These are phyloP conservation scores for Platyura marginata DNA, from an alignment of 1,140 invertebrate species.

Conservation along the genomic window DNA sequence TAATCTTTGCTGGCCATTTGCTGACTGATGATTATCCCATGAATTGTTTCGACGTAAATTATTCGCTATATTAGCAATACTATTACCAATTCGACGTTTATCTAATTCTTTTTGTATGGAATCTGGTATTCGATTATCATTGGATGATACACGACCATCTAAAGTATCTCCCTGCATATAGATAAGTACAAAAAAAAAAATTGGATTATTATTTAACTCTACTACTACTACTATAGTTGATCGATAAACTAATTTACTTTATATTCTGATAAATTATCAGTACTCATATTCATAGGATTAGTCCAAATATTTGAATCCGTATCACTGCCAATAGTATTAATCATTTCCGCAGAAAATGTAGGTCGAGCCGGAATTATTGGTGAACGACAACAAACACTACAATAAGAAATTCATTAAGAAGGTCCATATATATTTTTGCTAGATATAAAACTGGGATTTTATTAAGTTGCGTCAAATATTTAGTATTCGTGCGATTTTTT, in stretches of 20 bases:
- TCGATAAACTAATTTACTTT: neutral
- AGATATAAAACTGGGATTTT: neutral
- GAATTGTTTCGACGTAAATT: neutral
- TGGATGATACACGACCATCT: conserved; percentile 5
- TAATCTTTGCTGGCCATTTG: neutral
- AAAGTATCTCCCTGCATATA: no score
- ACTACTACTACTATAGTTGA: conserved; percentile 3
- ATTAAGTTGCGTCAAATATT: neutral
- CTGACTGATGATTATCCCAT: neutral
- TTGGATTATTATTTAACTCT: no score
- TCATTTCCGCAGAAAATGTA: conserved; percentile 41
- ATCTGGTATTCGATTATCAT: conserved; percentile 25
- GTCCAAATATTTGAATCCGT: conserved; percentile 47
- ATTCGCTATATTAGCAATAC: conserved; percentile 3
- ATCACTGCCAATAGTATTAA: conserved; percentile 24
- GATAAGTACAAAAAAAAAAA: no score
- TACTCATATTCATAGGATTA: conserved; percentile 33
- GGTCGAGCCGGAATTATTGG: conserved; percentile 56
- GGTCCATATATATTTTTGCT: neutral
- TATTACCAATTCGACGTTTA: conserved; percentile 32
- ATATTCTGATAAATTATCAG: conserved; percentile 2
- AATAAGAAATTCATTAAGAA: neutral
- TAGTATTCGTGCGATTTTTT: no score
- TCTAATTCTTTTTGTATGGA: conserved; percentile 37
- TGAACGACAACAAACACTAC: conserved; percentile 55